Conservation (phyloP, 2,113 vertebrate species). For the Etia nguti region DNA sequence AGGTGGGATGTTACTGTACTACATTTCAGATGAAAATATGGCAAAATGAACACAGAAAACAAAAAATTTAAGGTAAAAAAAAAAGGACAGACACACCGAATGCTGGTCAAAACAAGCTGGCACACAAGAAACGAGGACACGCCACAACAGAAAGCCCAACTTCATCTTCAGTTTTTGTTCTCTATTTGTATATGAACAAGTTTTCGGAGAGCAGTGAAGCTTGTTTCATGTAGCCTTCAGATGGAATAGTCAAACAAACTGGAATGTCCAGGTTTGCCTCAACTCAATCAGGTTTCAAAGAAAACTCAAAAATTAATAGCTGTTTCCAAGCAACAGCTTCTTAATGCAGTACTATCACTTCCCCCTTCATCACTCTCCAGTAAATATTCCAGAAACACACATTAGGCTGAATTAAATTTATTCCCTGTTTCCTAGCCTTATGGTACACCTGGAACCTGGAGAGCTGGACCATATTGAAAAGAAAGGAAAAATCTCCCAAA, state of each 20-base stretch:
- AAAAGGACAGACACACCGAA: neutral
- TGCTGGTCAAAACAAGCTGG: neutral
- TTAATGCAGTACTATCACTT: neutral
- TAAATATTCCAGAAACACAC: neutral
- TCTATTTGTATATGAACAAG: slow-evolving; percentile 13
- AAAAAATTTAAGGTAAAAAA: neutral
- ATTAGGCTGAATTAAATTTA: neutral
- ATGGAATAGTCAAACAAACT: neutral
- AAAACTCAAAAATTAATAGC: slow-evolving; percentile 9
- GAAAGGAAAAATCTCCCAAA: neutral
- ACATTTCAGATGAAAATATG: slow-evolving; percentile 41
- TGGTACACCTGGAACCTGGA: slow-evolving; percentile 34
- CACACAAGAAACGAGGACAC: slow-evolving; percentile 3
- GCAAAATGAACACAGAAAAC: neutral
- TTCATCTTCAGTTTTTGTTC: neutral
- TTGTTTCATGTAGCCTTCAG: neutral
- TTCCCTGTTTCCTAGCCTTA: neutral
- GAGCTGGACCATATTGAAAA: neutral
- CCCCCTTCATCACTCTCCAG: slow-evolving; percentile 53
- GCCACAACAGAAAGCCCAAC: neutral
- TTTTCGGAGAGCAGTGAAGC: neutral
- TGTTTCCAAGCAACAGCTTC: slow-evolving; percentile 40
- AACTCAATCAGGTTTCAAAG: neutral
- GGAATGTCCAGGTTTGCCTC: neutral
- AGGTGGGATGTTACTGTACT: slow-evolving; percentile 63